Evolutionary conservation across 2,797 vertebrate species (phyloP).

Genomic region (Gymnodraco acuticeps): DNA sequence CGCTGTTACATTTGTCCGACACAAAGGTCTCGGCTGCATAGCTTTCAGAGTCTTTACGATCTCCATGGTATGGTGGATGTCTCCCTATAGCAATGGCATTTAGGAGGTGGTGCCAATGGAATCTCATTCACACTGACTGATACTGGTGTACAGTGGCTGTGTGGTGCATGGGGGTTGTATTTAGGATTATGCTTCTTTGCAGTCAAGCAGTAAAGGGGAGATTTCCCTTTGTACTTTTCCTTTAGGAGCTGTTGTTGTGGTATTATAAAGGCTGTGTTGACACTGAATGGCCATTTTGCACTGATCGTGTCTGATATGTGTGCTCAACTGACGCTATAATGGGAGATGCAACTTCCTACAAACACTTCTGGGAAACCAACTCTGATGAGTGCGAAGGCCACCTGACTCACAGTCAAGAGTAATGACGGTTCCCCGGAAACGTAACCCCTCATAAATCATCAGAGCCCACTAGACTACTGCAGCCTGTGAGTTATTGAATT

Average conservation of each 20-base stretch:
- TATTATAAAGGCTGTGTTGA: neutral
- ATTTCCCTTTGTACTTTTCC: neutral
- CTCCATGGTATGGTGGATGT: constrained; percentile 54
- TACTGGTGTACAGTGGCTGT: neutral
- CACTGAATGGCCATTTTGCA: neutral
- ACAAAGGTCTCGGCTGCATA: constrained; percentile 58
- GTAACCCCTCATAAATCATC: constrained; percentile 52
- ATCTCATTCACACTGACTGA: constrained; percentile 38
- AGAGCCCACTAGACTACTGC: neutral
- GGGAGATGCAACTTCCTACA: neutral
- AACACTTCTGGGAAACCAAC: neutral
- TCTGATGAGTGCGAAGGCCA: constrained; percentile 19
- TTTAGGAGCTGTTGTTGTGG: neutral
- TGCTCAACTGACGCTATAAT: neutral
- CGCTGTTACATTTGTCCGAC: constrained; percentile 46
- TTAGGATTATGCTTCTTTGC: neutral
- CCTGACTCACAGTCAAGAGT: constrained; percentile 23
- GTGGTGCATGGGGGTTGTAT: neutral
- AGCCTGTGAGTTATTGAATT: constrained; percentile 39
- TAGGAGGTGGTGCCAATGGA: constrained; percentile 27
- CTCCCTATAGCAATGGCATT: constrained; percentile 22
- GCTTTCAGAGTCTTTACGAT: constrained; percentile 41
- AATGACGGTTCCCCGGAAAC: constrained; percentile 32
- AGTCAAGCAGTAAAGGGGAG: neutral
- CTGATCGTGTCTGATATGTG: neutral